These are phyloP conservation scores for Leptopilina myrica DNA, from an alignment of 2,888 invertebrate genomes.

Conservation along the genomic window DNA sequence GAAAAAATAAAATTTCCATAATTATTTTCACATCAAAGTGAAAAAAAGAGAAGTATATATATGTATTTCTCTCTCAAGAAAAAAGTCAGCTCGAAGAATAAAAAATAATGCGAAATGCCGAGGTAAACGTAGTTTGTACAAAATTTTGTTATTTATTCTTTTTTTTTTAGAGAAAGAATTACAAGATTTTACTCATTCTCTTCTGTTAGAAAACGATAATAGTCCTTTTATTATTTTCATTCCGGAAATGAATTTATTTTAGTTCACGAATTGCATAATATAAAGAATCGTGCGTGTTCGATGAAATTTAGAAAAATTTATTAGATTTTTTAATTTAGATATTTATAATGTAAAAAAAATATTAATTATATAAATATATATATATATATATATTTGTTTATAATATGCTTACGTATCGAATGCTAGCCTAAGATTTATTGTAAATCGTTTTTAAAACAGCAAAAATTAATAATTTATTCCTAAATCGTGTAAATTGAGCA, in stretches of 20 bases:
- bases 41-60: not conserved
- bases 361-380: conserved; percentile 4
- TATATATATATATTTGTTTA: conserved; percentile 28
- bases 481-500: conserved; percentile 36
- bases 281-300: not conserved
- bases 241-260: conserved; percentile 1
- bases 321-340: conserved; percentile 24
- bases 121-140: conserved; percentile 31
- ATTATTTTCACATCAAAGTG: not conserved
- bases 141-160: not conserved
- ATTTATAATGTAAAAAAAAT: conserved; percentile 11
- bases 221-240: not conserved
- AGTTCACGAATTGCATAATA: not conserved
- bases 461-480: conserved; percentile 36
- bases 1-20: not conserved
- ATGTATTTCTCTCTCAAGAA: not conserved
- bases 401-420: conserved; percentile 29
- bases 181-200: not conserved
- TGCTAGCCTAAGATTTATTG: conserved; percentile 31
- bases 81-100: conserved; percentile 18
- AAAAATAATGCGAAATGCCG: conserved; percentile 10
- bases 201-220: not conserved
- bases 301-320: conserved; percentile 23
- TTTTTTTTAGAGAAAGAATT: conserved; percentile 10
- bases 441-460: conserved; percentile 32